Evolutionary conservation across 2,113 vertebrate genomes (phyloP), one percentile per base, ranked within the genome.

Genomic region (Zapornia atra): DNA sequence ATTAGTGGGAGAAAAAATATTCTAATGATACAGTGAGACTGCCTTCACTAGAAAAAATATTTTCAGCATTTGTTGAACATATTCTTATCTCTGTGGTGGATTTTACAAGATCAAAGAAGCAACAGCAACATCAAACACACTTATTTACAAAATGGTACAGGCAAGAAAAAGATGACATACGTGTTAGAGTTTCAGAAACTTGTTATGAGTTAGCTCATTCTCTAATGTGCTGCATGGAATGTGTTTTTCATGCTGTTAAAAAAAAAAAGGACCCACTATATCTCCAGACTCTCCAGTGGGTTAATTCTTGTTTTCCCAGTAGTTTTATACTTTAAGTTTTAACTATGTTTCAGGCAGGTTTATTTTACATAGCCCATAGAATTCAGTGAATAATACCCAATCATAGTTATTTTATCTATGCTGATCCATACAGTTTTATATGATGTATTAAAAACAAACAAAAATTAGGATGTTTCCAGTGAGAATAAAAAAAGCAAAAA

Each of bases 81-180:
- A 82, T 68, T 81, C 59, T 72, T 92, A 75, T 68, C 48, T 83
- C 85, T 82, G 11, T 72, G 59, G 42, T 94, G 28, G 66, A 68
- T 95, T 92, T 95, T 90, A 44, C 34, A 88, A 90, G 80, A 96
- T 94, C 77, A 96, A 95, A 96, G 89, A 76, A 92, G 44, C 5
- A 95, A 81, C 17, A 86, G n/a, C 34, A 94, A 85, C 50, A 88
- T 78, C 75, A 94, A 63, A 82, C 44, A 60, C 14, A 44, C n/a
- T 82, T 88, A 66, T 96, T 96, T 89, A 92, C 88, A 91, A 94
- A 89, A 96, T 54, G 34, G 19, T 69, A 66, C 51, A 92, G 82
- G 26, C 59, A 24, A 6, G 6, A 92, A 25, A 77, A 18, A 57
- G 24, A 36, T 0, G 4, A 26, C 25, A 29, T 54, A 63, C 8